Base-by-base conservation (phyloP, 2,113 vertebrate genomes). In the Coryphaenoides rupestris region DNA sequence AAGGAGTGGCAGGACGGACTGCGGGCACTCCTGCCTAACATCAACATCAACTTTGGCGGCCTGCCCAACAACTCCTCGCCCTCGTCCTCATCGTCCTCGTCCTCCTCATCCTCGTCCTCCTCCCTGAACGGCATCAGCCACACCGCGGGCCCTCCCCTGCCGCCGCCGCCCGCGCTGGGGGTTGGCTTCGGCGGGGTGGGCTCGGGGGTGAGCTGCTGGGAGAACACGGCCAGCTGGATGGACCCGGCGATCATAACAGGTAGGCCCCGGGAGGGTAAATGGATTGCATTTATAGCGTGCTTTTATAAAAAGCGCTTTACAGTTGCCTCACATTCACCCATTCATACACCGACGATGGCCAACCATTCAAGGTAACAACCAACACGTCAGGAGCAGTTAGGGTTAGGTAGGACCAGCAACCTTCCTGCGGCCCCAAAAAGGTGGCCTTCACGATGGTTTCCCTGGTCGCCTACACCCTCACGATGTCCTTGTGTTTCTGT, bases 11-110 rank as follows among this genome's bases (percentile, higher is more conserved):
- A 96, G 89, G 94, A 96, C 83, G 94, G 94, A 88, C 94, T 96
- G 83, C 91, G 93, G 89, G 94, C 94, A 79, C 94, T 96, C 90
- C 91, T 96, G 89, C 94, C 94, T 88, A 96, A 96, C 93, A 95
- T 96, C 92, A 96, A 96, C 93, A 95, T 96, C 90, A 96, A 92
- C 92, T 96, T 96, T 89, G 94, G 94, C 89, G 94, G 93, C 86
- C 93, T 95, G 89, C 92, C 93, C 86, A 93, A 92, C 93, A 91
- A 93, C 81, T 92, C 92, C 62, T 93, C 93, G 87, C 93, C 92
- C 76, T 84, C 84, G 4, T 85, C 86, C 17, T 84, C 84, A 16
- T 87, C 85, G n/a, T 76, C 74, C 54, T 92, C 92, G 75, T 92
- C 92, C 77, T 92, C 90, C 81, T 82, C 79, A 1, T 81, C 77